Conservation (phyloP, 2,113 vertebrate species). For the Megaceryle torquata region DNA sequence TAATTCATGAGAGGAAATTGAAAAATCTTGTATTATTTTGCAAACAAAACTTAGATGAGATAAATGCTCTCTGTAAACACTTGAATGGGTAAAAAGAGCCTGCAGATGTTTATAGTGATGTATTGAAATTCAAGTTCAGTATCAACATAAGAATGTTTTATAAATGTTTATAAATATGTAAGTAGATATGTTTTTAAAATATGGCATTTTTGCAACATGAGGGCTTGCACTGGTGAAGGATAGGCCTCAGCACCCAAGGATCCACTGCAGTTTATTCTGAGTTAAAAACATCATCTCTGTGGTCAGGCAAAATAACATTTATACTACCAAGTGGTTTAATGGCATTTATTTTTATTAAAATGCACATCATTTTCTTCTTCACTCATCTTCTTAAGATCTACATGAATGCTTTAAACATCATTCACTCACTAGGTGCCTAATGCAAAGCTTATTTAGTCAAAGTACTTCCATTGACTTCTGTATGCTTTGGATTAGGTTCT, state of each 20-base stretch:
- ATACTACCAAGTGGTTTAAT: neutral
- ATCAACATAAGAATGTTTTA: neutral
- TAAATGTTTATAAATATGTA: neutral
- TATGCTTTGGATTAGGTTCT: constrained; percentile 31
- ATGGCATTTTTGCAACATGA: neutral
- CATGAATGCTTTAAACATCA: neutral
- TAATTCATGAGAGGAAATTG: neutral
- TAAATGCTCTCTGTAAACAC: neutral
- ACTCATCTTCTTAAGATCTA: neutral
- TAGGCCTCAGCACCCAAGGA: neutral
- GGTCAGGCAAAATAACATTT: neutral
- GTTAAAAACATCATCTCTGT: neutral
- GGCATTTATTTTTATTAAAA: neutral
- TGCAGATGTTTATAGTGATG: neutral
- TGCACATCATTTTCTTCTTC: neutral
- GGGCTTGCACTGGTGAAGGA: neutral
- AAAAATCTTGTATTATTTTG: neutral
- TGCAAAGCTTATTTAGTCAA: constrained; percentile 26
- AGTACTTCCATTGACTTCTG: constrained; percentile 23
- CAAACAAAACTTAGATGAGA: neutral
- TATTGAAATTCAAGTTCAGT: neutral
- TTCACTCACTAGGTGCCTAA: constrained; percentile 14
- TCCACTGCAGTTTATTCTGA: neutral
- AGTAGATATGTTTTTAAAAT: neutral
- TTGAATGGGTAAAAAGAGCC: neutral